These are phyloP conservation scores for Ivindomyrus marchei DNA, from an alignment of 2,113 vertebrate species.

Conservation along the genomic window DNA sequence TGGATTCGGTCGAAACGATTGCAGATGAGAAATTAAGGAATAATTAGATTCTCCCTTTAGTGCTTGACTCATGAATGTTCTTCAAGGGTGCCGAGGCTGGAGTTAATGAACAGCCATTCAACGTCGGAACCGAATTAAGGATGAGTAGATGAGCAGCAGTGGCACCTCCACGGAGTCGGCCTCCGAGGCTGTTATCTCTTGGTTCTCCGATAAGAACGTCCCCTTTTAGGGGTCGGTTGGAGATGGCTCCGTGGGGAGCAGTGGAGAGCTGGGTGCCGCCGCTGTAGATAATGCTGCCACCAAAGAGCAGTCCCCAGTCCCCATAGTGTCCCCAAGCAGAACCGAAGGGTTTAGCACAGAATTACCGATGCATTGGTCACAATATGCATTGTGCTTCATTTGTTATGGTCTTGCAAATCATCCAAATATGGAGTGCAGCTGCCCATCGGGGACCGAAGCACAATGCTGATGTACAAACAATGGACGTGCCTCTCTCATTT, in stretches of 20 bases:
- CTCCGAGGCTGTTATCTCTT: background rate
- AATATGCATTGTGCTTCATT: background rate
- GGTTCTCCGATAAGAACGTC: background rate
- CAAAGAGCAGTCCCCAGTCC: background rate
- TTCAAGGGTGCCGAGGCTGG: background rate
- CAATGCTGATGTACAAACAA: background rate
- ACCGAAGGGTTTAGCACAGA: background rate
- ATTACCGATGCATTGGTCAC: background rate
- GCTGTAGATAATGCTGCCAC: background rate
- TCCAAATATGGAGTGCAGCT: background rate
- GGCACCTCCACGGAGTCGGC: background rate
- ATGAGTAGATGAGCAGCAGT: background rate
- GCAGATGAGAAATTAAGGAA: background rate
- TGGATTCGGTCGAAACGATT: background rate
- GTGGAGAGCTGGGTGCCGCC: background rate
- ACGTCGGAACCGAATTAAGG: background rate
- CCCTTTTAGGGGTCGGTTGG: background rate
- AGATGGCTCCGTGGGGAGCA: background rate
- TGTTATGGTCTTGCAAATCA: background rate
- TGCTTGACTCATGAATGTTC: background rate
- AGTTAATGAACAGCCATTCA: slow-evolving; percentile 1
- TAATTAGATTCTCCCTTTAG: background rate
- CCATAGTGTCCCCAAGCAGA: background rate
- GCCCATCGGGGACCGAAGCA: background rate
- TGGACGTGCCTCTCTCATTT: background rate